Base-by-base conservation (phyloP, 2,113 vertebrate species). In the Uropsilus gracilis region DNA sequence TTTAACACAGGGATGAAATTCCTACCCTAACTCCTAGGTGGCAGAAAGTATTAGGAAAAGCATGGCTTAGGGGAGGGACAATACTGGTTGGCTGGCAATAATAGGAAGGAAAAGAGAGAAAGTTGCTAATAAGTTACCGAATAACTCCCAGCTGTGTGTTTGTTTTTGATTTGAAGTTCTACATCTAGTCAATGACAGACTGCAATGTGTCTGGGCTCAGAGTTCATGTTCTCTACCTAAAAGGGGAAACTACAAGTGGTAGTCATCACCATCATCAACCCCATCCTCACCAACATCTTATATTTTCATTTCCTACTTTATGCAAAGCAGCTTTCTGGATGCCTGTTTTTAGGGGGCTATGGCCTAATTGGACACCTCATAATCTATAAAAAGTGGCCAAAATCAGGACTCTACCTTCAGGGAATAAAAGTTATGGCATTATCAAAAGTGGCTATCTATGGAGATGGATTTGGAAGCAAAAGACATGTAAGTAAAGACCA, bases 381-480 rank as follows among this genome's bases (percentile, higher is more conserved):
- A 61, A 34, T 80, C 85, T 57, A 14, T 39, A 68, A 88, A 78
- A 76, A 39, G 69, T 34, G 14, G 26, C 55, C 34, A n/a, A 30
- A 82, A 77, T 37, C 44, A 73, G 80, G 20, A 61, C 39, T 59
- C 34, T 68, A 86, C 11, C 55, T 75, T 30, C 46, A 5, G 48
- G 30, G 42, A 88, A 91, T 71, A 72, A 84, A 84, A 82, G 1
- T 10, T 37, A 2, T 18, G 61, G 11, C 42, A 57, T 80, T 83
- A 92, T 85, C 32, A 77, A 48, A 78, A 73, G 22, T 72, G 53
- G 34, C 85, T 69, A 50, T 78, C 22, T 37, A 57, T 28, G 6
- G 73, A 96, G 71, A 81, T 88, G 71, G 71, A 46, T 76, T 92
- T 87, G 68, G 39, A 91, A 95, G 32, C 22, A 81, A 75, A 94